A percentile compares a stretch with the other conserved stretches of the same genome.
Evolutionary conservation across 2,888 invertebrate genomes (phyloP).

Genomic region (Bombylius major): DNA sequence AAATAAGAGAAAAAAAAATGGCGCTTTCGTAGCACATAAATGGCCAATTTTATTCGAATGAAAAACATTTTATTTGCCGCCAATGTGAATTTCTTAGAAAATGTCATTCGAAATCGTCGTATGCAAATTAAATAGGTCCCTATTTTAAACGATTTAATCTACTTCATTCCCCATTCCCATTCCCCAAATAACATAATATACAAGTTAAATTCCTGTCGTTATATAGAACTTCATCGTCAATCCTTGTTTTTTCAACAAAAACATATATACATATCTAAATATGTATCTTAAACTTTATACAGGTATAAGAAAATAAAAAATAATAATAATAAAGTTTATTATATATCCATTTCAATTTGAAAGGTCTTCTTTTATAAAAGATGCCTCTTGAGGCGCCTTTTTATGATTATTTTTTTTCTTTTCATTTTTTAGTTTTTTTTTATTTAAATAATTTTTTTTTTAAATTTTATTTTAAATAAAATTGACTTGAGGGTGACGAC

Average conservation of each 20-base stretch:
- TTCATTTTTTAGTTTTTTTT: too few relatives aligned
- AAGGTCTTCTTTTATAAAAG: not conserved
- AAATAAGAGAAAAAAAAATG: conserved; percentile 4
- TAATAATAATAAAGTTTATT: too few relatives aligned
- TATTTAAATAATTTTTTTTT: too few relatives aligned
- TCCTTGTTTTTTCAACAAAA: not conserved
- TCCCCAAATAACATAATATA: conserved; percentile 2
- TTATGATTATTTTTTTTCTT: not conserved
- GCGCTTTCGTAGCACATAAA: conserved; percentile 10
- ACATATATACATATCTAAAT: not conserved
- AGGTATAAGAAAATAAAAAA: not conserved
- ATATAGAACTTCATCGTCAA: not conserved
- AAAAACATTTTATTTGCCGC: conserved; percentile 15
- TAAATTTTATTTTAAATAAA: not conserved
- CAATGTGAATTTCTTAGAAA: conserved; percentile 13
- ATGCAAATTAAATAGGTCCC: conserved; percentile 16
- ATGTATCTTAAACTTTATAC: not conserved
- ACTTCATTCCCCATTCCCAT: not conserved
- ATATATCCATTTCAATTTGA: not conserved
- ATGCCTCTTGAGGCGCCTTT: conserved; percentile 3
- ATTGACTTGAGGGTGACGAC: not conserved
- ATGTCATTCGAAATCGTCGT: conserved; percentile 10
- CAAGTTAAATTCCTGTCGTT: not conserved
- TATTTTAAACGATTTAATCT: conserved; percentile 15
- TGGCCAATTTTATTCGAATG: conserved; percentile 14